These are phyloP conservation scores for Xanthorhoe spadicearia DNA, from an alignment of 2,888 invertebrate species.

Conservation along the genomic window DNA sequence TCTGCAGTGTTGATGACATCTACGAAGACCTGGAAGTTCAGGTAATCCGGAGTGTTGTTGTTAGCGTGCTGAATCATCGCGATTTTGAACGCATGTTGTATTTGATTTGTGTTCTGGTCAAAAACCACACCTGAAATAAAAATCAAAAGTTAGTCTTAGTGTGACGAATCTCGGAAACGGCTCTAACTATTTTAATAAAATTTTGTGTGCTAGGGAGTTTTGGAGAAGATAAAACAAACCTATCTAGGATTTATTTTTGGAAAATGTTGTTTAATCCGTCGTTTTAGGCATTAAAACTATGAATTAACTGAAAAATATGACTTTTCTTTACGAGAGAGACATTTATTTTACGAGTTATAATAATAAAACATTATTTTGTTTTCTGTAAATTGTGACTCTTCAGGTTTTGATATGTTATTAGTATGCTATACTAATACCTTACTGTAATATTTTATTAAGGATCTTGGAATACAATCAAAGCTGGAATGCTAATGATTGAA, in stretches of 20 bases:
- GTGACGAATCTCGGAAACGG: too few relatives aligned
- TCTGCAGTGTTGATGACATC: conserved; percentile 96
- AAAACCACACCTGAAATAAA: conserved; percentile 89
- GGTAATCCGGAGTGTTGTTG: conserved; percentile 66
- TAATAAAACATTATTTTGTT: too few relatives aligned
- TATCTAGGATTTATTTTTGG: too few relatives aligned
- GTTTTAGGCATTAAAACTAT: too few relatives aligned
- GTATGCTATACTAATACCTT: not conserved
- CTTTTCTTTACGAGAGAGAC: too few relatives aligned
- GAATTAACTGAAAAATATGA: too few relatives aligned
- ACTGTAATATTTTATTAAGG: conserved; percentile 2
- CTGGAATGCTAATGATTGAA: conserved; percentile 50
- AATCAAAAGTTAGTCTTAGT: conserved; percentile 3
- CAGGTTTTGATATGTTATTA: not conserved
- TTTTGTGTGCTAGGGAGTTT: too few relatives aligned
- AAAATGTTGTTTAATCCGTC: too few relatives aligned
- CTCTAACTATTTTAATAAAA: too few relatives aligned
- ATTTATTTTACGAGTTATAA: too few relatives aligned
- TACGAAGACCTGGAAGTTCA: conserved; percentile 93
- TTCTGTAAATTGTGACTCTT: too few relatives aligned
- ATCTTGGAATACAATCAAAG: conserved; percentile 11
- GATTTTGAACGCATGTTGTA: conserved; percentile 94
- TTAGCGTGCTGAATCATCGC: conserved; percentile 92
- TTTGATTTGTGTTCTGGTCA: conserved; percentile 94
- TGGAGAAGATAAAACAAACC: too few relatives aligned